phyloP scores from a whole-genome alignment of 1,140 invertebrate species.

The Pachypeltis micranthus region DNA sequence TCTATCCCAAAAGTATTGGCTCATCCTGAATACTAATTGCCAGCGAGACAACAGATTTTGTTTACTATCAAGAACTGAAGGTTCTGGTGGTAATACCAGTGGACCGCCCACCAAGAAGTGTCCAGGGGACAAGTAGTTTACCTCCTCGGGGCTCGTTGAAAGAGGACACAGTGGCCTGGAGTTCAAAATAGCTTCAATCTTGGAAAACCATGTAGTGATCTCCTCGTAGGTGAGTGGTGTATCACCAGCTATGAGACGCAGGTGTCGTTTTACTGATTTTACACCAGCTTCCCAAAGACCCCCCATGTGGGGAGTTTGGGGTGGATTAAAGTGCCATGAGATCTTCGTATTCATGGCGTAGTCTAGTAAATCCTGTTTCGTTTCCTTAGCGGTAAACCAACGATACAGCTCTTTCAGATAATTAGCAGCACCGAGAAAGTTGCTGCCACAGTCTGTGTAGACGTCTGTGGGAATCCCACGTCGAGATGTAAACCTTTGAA shows the following conservation, averaged over 20 bases:
- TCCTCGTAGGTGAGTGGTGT: constrained; percentile 25
- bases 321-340: constrained; percentile 26
- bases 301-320: constrained; percentile 30
- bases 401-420: background rate
- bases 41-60: constrained; percentile 23
- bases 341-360: background rate
- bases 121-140: constrained; percentile 24
- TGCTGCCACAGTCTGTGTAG: constrained; percentile 29
- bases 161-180: constrained; percentile 23
- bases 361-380: background rate
- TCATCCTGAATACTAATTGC: too few species aligned
- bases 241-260: constrained; percentile 26
- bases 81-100: background rate
- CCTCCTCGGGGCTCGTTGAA: constrained; percentile 26
- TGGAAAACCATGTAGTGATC: constrained; percentile 17
- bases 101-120: constrained; percentile 28
- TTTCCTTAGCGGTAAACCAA: background rate
- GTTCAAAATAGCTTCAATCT: constrained; percentile 28
- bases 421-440: constrained; percentile 24
- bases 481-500: constrained; percentile 25
- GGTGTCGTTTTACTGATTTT: constrained; percentile 30
- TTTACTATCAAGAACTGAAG: constrained; percentile 3
- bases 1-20: too few species aligned
- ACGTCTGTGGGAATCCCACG: constrained; percentile 22
- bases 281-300: constrained; percentile 33